phyloP scores from a whole-genome alignment of 2,888 invertebrate species.

The Penaeus monodon region DNA sequence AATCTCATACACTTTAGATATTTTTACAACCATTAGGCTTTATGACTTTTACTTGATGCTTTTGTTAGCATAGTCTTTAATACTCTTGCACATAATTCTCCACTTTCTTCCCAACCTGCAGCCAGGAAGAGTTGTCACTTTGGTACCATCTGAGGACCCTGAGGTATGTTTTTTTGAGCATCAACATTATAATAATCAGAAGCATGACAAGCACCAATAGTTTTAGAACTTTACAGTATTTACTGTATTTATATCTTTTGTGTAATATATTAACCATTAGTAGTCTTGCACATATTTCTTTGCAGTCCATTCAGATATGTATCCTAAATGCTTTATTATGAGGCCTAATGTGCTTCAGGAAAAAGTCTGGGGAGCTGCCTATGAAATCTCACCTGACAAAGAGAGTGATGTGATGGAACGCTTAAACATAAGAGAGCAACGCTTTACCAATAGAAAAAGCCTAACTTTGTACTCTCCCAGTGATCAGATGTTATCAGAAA shows the following conservation, averaged over 20 bases:
- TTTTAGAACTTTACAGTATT: no score
- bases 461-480: conserved; percentile 33
- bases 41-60: background rate
- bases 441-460: conserved; percentile 32
- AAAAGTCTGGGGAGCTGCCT: conserved; percentile 62
- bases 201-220: no score
- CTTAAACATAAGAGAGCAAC: conserved; percentile 54
- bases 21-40: background rate
- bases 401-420: conserved; percentile 19
- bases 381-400: conserved; percentile 45
- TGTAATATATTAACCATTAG: background rate
- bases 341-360: conserved; percentile 37
- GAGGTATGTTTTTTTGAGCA: conserved; percentile 43
- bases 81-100: background rate
- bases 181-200: no score
- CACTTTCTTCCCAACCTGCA: conserved; percentile 24
- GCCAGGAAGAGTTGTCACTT: conserved; percentile 63
- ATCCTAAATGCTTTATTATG: no score
- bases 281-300: no score
- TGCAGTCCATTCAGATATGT: no score
- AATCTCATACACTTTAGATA: background rate
- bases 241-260: no score
- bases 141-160: conserved; percentile 52
- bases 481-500: conserved; percentile 20
- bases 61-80: background rate